Percentiles rank a stretch among this genome's conserved stretches.
Evolutionary conservation across 2,113 vertebrate genomes (phyloP).

Genomic region (Jacana jacana): DNA sequence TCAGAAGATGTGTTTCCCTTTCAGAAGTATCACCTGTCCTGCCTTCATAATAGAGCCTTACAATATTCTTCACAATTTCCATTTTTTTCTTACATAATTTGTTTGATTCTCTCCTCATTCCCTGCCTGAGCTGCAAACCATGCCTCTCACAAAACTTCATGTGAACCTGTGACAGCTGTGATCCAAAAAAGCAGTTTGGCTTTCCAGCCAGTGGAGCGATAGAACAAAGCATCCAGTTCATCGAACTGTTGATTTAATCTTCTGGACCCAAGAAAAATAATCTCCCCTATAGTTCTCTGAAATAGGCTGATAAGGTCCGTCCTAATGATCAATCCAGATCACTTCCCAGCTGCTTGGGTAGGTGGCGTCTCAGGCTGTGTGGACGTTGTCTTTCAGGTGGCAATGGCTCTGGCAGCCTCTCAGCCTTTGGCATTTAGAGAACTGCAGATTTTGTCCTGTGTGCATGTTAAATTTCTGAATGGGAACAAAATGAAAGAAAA

Average conservation of each 20-base stretch:
- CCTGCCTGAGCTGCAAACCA: neutral
- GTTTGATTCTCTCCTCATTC: neutral
- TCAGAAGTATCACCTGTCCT: neutral
- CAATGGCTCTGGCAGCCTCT: neutral
- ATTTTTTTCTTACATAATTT: neutral
- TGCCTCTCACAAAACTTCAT: neutral
- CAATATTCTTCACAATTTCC: neutral
- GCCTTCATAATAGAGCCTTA: neutral
- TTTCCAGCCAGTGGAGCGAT: neutral
- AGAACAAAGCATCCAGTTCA: neutral
- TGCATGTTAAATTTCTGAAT: neutral
- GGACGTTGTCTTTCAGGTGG: neutral
- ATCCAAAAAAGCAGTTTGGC: neutral
- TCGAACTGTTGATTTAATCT: constrained; percentile 9
- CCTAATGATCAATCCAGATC: neutral
- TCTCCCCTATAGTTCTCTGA: neutral
- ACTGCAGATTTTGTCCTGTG: neutral
- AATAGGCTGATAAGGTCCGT: neutral
- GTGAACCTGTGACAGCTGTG: neutral
- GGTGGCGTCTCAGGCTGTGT: neutral
- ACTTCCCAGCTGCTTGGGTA: neutral
- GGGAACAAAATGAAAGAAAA: neutral
- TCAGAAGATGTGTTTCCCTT: neutral
- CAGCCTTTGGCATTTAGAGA: neutral
- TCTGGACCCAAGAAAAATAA: neutral